phyloP scores from a whole-genome alignment of 2,113 vertebrate species.

The Dicrurus megarhynchus region DNA sequence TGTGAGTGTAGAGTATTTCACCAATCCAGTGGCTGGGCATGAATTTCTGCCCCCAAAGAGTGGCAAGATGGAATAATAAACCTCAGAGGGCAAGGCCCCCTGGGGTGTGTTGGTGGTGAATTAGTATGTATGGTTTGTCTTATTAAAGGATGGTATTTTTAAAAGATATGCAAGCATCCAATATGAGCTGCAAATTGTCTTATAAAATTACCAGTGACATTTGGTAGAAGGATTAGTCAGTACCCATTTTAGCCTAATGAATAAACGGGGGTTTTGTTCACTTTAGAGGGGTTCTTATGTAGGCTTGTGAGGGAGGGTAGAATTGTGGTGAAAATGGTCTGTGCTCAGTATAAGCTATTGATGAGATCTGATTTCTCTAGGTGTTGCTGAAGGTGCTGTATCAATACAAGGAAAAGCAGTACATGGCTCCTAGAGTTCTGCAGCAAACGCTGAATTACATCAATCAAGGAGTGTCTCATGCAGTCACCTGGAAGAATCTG shows the following conservation, averaged over 20 bases:
- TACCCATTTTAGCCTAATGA: not conserved
- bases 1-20: not conserved
- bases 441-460: slow-evolving; percentile 98
- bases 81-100: not conserved
- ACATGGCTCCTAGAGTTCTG: slow-evolving; percentile 94
- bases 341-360: not conserved
- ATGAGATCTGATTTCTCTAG: slow-evolving; percentile 66
- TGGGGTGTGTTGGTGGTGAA: not conserved
- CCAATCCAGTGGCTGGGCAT: not conserved
- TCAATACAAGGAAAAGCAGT: slow-evolving; percentile 97
- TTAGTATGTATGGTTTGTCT: not conserved
- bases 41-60: not conserved
- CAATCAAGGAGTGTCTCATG: slow-evolving; percentile 96
- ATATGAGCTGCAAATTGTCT: not conserved
- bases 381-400: slow-evolving; percentile 97
- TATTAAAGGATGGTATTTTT: not conserved
- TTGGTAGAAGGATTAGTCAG: slow-evolving; percentile 10
- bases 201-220: not conserved
- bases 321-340: not conserved
- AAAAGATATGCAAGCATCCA: not conserved
- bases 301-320: not conserved
- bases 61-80: not conserved
- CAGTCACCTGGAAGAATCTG: slow-evolving; percentile 96
- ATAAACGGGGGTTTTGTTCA: not conserved
- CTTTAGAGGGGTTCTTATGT: not conserved